Base-by-base conservation (phyloP, 2,113 vertebrate species). In the Petrocephalus zakoni region DNA sequence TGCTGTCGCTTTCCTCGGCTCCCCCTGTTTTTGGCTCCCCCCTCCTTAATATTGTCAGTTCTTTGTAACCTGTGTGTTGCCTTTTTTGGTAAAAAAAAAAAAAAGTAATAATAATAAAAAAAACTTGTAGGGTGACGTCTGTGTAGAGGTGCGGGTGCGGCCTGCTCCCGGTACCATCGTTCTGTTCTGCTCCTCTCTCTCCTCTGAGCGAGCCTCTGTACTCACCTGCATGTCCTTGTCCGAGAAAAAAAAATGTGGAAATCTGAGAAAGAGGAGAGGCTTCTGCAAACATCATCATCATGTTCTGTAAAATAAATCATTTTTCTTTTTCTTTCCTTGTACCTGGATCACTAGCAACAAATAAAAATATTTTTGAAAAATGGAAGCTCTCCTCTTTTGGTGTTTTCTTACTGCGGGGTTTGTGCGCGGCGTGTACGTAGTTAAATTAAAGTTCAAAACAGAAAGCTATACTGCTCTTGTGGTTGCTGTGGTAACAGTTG, bases 291-390 rank as follows among this genome's bases (percentile, higher is more conserved):
- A 91, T 93, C 92, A 93, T 93, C 93, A 91, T 90, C 92, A 93
- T 93, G 90, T 92, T 91, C 92, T 95, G 94, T 95, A 95, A 93
- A 87, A 95, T 94, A 94, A 93, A 93, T 90, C 91, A 92, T 91
- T 93, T 19, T 90, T 92, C 94, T 90, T 92, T 94, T 95, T 90
- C 90, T 94, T 95, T 96, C 93, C 91, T 90, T 94, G 93, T 96
- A 93, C 94, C 91, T 93, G 94, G 95, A 95, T 94, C 94, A 94
- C 89, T 96, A 95, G 91, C 89, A 93, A 92, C 91, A 92, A 88
- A 96, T 94, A 95, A 96, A 96, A 95, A 95, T 95, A 93, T 94
- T 95, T 96, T 96, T 95, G 85, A 95, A 96, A 96, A 95, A 94
- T 61, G 89, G 91, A 86, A 72, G 21, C 34, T 17, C 52, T 6